A percentile compares a stretch with the other conserved stretches of the same genome.
Conservation (phyloP, 2,888 invertebrate genomes). For the Odontothrips loti region DNA sequence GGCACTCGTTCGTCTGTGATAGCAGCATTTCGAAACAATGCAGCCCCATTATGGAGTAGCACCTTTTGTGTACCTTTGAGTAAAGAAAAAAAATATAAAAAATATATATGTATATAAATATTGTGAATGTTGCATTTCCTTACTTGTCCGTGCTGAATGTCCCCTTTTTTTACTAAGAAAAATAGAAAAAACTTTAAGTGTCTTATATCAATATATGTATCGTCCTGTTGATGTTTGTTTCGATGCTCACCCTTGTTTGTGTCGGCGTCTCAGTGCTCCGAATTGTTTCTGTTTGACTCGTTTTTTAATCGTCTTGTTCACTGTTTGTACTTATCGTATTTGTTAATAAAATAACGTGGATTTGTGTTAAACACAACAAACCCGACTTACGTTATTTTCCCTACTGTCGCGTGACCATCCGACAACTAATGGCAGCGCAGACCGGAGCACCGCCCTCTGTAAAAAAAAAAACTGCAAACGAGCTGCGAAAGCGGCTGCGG, state of each 20-base stretch:
- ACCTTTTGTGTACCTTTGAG: too few species aligned
- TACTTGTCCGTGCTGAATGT: not conserved
- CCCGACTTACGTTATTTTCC: too few species aligned
- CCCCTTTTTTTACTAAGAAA: not conserved
- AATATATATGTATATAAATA: not conserved
- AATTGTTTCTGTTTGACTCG: not conserved
- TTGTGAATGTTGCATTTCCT: not conserved
- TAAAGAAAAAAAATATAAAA: too few species aligned
- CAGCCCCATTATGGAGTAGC: too few species aligned
- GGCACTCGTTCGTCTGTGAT: not conserved
- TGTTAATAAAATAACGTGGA: not conserved
- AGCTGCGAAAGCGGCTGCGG: too few species aligned
- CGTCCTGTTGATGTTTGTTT: not conserved
- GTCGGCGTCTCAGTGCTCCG: not conserved
- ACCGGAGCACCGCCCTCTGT: not conserved
- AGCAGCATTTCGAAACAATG: constrained; percentile 16
- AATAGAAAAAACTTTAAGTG: not conserved
- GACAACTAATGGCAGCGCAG: not conserved
- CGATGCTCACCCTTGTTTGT: not conserved
- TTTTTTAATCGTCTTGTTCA: not conserved
- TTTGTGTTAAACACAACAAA: not conserved
- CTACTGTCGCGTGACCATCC: not conserved
- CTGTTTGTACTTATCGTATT: not conserved
- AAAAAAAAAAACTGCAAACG: not conserved
- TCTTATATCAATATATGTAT: not conserved